These are phyloP conservation scores for Phocides pigmalion DNA, from an alignment of 1,140 invertebrate genomes.

Conservation along the genomic window DNA sequence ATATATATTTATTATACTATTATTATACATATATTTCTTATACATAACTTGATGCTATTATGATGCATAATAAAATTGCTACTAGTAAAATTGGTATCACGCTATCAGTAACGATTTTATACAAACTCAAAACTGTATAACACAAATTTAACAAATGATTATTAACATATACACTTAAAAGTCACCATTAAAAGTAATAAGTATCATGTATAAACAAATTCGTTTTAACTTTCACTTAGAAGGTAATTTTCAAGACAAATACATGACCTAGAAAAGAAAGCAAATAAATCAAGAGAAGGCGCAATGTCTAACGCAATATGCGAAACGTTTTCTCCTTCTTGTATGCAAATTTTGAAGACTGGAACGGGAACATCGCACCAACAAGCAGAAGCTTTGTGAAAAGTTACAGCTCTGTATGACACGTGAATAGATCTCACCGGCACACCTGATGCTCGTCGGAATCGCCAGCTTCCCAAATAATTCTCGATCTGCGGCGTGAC, in stretches of 20 bases:
- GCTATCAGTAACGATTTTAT: too few relatives aligned
- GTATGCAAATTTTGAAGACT: constrained; percentile 53
- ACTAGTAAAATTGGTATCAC: too few relatives aligned
- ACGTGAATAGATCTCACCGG: constrained; percentile 7
- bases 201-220: constrained; percentile 50
- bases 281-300: constrained; percentile 65
- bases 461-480: constrained; percentile 41
- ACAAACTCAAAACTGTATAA: too few relatives aligned
- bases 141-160: too few relatives aligned
- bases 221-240: constrained; percentile 69
- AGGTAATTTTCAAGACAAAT: constrained; percentile 59
- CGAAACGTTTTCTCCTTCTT: constrained; percentile 62
- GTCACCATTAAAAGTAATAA: constrained; percentile 41
- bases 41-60: too few relatives aligned
- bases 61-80: too few relatives aligned
- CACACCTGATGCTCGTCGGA: constrained; percentile 46
- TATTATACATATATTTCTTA: too few relatives aligned
- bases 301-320: constrained; percentile 40
- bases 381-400: constrained; percentile 11
- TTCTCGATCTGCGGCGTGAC: constrained; percentile 50
- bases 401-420: neutral
- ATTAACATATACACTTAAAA: too few relatives aligned
- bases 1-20: too few relatives aligned
- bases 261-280: constrained; percentile 65
- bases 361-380: constrained; percentile 25